These are phyloP conservation scores for Endomychus coccineus DNA, from an alignment of 2,888 invertebrate genomes.

Conservation along the genomic window DNA sequence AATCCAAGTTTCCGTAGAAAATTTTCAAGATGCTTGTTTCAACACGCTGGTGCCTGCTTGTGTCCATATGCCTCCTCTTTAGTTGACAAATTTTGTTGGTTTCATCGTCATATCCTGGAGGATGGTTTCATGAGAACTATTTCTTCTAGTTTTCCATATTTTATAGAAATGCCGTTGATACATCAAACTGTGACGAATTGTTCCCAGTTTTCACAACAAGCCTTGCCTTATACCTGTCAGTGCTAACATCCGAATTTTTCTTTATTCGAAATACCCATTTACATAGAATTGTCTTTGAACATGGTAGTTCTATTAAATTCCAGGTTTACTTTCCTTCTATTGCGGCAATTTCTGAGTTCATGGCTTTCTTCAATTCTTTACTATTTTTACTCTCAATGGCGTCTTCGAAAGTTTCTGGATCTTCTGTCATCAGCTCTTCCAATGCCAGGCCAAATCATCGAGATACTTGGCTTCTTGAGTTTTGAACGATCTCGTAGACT, in stretches of 20 bases:
- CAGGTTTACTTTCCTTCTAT: slow-evolving; percentile 30
- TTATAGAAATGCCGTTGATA: slow-evolving; percentile 26
- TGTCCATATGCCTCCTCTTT: slow-evolving; percentile 34
- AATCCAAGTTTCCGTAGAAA: too few relatives aligned
- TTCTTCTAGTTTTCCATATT: slow-evolving; percentile 21
- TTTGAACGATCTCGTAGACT: too few relatives aligned
- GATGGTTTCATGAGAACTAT: slow-evolving; percentile 20
- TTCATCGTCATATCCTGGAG: slow-evolving; percentile 24
- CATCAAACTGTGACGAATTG: too few relatives aligned
- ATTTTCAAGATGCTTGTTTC: too few relatives aligned
- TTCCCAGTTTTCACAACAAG: too few relatives aligned
- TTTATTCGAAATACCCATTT: slow-evolving; percentile 31
- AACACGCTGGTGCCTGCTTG: slow-evolving; percentile 36
- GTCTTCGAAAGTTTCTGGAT: not conserved
- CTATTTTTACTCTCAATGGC: not conserved
- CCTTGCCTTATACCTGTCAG: slow-evolving; percentile 28
- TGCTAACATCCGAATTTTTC: slow-evolving; percentile 26
- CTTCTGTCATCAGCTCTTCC: slow-evolving; percentile 2
- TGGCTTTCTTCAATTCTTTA: slow-evolving; percentile 6
- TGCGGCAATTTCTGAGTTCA: slow-evolving; percentile 26
- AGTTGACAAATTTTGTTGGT: slow-evolving; percentile 29
- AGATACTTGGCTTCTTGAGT: too few relatives aligned
- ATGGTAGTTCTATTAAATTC: slow-evolving; percentile 24
- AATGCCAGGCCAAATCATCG: not conserved
- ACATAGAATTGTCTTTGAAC: slow-evolving; percentile 23